phyloP scores from a whole-genome alignment of 2,888 invertebrate genomes.

The Eristalinus aeneus region DNA sequence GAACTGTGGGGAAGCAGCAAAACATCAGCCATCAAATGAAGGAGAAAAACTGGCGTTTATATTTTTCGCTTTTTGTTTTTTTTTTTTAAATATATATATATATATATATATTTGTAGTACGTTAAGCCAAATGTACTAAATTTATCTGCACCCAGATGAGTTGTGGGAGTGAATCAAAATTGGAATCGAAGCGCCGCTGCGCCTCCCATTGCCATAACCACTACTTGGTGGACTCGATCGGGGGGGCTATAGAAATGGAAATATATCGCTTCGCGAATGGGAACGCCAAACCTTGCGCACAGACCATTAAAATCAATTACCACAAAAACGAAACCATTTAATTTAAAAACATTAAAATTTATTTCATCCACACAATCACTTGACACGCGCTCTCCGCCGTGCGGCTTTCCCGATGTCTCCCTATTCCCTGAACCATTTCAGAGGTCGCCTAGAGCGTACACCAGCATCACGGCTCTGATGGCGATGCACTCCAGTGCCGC shows the following conservation, averaged over 20 bases:
- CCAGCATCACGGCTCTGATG: background rate
- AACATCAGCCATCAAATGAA: slow-evolving; percentile 69
- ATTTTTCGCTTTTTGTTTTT: background rate
- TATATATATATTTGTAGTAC: slow-evolving; percentile 28
- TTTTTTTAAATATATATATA: too few relatives aligned
- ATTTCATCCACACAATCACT: slow-evolving; percentile 73
- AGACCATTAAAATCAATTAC: slow-evolving; percentile 74
- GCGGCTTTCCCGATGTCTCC: background rate
- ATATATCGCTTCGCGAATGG: slow-evolving; percentile 62
- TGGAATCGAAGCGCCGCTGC: slow-evolving; percentile 66
- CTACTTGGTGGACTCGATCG: background rate
- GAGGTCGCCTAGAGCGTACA: slow-evolving; percentile 27
- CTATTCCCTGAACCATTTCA: background rate
- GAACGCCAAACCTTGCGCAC: slow-evolving; percentile 71
- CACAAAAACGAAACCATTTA: slow-evolving; percentile 74
- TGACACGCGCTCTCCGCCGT: slow-evolving; percentile 71
- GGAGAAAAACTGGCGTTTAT: slow-evolving; percentile 53
- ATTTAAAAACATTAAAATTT: slow-evolving; percentile 73
- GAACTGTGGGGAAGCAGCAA: slow-evolving; percentile 18
- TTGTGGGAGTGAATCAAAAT: slow-evolving; percentile 71
- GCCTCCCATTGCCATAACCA: slow-evolving; percentile 54
- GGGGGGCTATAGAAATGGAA: slow-evolving; percentile 52
- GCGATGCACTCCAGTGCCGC: slow-evolving; percentile 24
- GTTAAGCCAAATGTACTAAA: slow-evolving; percentile 71
- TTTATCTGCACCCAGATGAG: slow-evolving; percentile 70